Evolutionary conservation across 2,888 invertebrate species (phyloP).

Genomic region (Drosophila paranaensis): DNA sequence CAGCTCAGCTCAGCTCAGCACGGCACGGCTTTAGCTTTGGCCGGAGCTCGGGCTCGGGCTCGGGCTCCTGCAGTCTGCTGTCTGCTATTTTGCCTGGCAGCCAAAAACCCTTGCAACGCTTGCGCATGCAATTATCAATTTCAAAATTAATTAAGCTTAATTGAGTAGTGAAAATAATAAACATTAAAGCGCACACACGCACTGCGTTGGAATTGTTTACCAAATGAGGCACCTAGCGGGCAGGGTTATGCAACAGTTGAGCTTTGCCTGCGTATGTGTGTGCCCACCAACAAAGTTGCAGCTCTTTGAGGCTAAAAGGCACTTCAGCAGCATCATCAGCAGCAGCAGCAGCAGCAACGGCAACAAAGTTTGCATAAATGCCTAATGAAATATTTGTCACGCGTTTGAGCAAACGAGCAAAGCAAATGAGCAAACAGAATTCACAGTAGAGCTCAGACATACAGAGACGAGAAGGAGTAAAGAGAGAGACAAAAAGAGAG

Average conservation of each 20-base stretch:
- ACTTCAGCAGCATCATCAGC: constrained; percentile 30
- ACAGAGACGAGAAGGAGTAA: neutral
- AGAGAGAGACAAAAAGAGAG: constrained; percentile 1
- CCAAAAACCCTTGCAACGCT: constrained; percentile 40
- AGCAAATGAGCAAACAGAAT: constrained; percentile 71
- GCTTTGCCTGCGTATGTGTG: constrained; percentile 9
- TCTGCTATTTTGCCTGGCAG: constrained; percentile 59
- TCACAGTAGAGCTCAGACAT: constrained; percentile 41
- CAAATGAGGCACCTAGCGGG: constrained; percentile 9
- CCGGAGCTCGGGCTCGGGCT: neutral
- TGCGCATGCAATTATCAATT: constrained; percentile 76
- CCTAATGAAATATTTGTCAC: constrained; percentile 79
- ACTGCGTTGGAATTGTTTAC: constrained; percentile 45
- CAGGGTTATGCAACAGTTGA: constrained; percentile 48
- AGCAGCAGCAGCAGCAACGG: constrained; percentile 3
- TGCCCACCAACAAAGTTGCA: constrained; percentile 56
- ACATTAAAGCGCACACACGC: constrained; percentile 51
- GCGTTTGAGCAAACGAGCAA: constrained; percentile 64
- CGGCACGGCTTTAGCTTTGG: neutral
- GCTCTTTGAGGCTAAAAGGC: constrained; percentile 58
- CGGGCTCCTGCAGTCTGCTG: constrained; percentile 7
- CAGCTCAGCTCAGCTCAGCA: constrained; percentile 10
- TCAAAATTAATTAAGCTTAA: constrained; percentile 81
- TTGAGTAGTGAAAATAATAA: constrained; percentile 79
- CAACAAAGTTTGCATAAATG: constrained; percentile 69